A percentile compares a stretch with the other conserved stretches of the same genome.
Evolutionary conservation across 2,797 vertebrate genomes (phyloP).

Genomic region (Alcedo atthis): DNA sequence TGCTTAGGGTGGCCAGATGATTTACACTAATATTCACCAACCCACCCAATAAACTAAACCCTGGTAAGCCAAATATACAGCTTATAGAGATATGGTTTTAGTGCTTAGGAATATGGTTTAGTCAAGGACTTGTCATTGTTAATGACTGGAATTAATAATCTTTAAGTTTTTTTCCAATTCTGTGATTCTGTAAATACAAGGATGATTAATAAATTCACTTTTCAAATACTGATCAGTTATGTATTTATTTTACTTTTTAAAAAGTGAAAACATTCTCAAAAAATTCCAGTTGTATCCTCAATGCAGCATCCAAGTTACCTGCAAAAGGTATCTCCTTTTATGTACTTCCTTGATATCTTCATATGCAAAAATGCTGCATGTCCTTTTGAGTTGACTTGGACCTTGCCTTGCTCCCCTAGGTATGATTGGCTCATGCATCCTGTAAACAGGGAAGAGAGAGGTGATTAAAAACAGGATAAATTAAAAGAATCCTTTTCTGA

Average conservation of each 20-base stretch:
- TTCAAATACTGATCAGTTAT: neutral
- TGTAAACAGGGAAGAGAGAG: slow-evolving; percentile 55
- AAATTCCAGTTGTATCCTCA: neutral
- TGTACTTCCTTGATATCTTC: slow-evolving; percentile 99
- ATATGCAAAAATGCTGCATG: slow-evolving; percentile 96
- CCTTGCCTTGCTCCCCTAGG: slow-evolving; percentile 94
- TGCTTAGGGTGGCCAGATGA: neutral
- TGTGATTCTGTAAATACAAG: neutral
- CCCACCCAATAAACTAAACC: neutral
- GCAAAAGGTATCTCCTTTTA: slow-evolving; percentile 95
- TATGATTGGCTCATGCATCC: slow-evolving; percentile 96
- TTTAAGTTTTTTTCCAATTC: no score
- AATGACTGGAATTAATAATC: no score
- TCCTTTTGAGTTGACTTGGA: slow-evolving; percentile 94
- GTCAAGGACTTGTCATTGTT: no score
- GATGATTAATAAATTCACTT: neutral
- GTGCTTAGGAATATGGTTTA: no score
- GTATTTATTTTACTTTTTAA: neutral
- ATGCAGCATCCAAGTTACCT: slow-evolving; percentile 78
- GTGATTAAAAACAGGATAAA: neutral
- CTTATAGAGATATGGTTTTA: no score
- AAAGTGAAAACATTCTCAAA: rapidly evolving
- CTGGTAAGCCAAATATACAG: neutral
- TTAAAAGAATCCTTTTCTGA: neutral
- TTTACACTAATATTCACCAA: neutral